Conservation (phyloP, 2,113 vertebrate species). For the Argyrosomus japonicus region DNA sequence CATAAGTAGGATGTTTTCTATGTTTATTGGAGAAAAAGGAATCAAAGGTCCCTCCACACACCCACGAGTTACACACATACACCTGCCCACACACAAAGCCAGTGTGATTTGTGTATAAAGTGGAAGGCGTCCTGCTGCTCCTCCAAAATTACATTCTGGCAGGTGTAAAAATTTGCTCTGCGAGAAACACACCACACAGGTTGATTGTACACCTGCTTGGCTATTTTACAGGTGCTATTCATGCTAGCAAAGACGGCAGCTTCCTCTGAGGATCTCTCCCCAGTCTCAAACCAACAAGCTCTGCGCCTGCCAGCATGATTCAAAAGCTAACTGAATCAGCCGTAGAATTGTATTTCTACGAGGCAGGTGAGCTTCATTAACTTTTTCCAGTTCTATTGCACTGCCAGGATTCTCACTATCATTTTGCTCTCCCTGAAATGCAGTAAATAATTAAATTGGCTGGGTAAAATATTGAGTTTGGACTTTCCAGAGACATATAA, state of each 20-base stretch:
- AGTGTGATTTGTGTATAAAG: conserved; percentile 62
- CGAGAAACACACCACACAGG: conserved; percentile 53
- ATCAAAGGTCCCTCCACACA: neutral
- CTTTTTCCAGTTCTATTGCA: conserved; percentile 42
- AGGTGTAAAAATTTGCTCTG: conserved; percentile 67
- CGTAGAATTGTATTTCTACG: conserved; percentile 52
- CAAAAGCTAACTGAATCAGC: conserved; percentile 55
- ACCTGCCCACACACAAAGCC: conserved; percentile 31
- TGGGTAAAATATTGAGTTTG: conserved; percentile 66
- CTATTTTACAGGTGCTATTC: conserved; percentile 64
- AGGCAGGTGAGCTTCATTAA: conserved; percentile 68
- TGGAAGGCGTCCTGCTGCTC: conserved; percentile 58
- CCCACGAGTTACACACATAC: conserved; percentile 11
- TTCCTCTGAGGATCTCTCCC: conserved; percentile 37
- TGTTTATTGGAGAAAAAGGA: neutral
- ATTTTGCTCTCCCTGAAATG: conserved; percentile 57
- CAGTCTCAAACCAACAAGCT: conserved; percentile 29
- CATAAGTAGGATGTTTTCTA: conserved; percentile 9
- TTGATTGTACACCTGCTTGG: conserved; percentile 72
- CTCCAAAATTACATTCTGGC: conserved; percentile 67
- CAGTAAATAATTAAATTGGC: conserved; percentile 70
- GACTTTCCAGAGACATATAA: conserved; percentile 60
- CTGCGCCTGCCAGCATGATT: conserved; percentile 60
- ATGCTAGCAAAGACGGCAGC: conserved; percentile 22
- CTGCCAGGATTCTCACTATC: conserved; percentile 49